A percentile compares a stretch with the other conserved stretches of the same genome.
Evolutionary conservation across 2,797 vertebrate species (phyloP).

Genomic region (Crypturellus tataupa): DNA sequence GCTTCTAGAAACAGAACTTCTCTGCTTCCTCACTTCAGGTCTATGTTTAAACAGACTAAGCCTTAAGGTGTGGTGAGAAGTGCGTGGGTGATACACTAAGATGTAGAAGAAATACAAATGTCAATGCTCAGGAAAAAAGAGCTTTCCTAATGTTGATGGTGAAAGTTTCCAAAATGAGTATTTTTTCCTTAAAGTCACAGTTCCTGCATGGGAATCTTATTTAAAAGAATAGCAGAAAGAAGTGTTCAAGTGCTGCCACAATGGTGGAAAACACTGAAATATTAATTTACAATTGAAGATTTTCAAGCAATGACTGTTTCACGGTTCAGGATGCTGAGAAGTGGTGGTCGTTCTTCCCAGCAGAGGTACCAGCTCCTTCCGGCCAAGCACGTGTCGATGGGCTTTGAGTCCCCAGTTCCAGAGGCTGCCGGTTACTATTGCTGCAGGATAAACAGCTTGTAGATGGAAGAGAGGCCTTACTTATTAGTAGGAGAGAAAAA

Average conservation of each 20-base stretch:
- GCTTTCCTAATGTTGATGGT: background rate
- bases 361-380: background rate
- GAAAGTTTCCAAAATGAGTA: background rate
- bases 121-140: slow-evolving; percentile 1
- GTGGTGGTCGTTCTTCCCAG: background rate
- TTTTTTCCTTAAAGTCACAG: background rate
- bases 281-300: background rate
- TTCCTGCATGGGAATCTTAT: background rate
- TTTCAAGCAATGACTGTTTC: background rate
- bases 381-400: background rate
- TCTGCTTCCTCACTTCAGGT: background rate
- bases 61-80: slow-evolving; percentile 66
- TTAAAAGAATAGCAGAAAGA: background rate
- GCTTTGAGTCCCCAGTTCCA: background rate
- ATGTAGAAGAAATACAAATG: background rate
- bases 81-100: slow-evolving; percentile 5
- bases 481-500: background rate
- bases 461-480: background rate
- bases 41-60: background rate
- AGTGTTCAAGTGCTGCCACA: background rate
- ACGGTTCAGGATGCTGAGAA: background rate
- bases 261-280: background rate
- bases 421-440: background rate
- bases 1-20: background rate
- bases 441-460: background rate